Base-by-base conservation (phyloP, 1,140 invertebrate species). In the Hyphantria cunea region DNA sequence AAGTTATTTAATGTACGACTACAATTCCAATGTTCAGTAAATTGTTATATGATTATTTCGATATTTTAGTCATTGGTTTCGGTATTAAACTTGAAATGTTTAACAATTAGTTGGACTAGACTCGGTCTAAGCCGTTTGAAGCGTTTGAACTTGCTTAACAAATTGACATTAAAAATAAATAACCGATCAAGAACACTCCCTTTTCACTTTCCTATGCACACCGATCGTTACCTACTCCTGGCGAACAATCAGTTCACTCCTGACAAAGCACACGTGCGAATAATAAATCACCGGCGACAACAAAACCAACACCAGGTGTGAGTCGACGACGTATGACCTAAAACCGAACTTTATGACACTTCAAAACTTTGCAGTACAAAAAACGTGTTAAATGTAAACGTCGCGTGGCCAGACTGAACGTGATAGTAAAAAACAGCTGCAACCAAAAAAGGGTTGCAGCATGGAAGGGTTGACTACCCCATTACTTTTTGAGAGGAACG, bases 391-490 rank as follows among this genome's bases (percentile, higher is more conserved):
- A 62, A 72, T 59, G 52, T 12, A 60, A 61, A 45, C 66, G 71
- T 73, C 79, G 76, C 81, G 86, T 81, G 82, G 64, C 70, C 50
- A 11, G 12, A 63, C 72, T 69, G 68, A 66, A 68, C 55, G 70
- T 62, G 42, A 54, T 33, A 63, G 34, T 78, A 83, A 86, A 86
- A 84, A 83, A 82, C 81, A 84, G 68, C 79, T 89, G 84, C 77
- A 74, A 52, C 53, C 48, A 12, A 79, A 84, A 25, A 89, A 87
- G 87, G 84, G 81, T 74, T 89, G 82, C 17, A 5, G 5, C 5
- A 72, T 66, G 53, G 68, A 87, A 86, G 84, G 82, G 84, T 86
- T 89, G 17, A 72, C 51, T 61, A 55, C 69, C 72, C 66, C 64
- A 62, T 64, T 61, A 25, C 58, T 70, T 44, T 49, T 52, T 70